A percentile compares a stretch with the other conserved stretches of the same genome.
These are phyloP conservation scores for Zaprionus ghesquierei DNA, from an alignment of 1,140 invertebrate genomes.

Conservation along the genomic window DNA sequence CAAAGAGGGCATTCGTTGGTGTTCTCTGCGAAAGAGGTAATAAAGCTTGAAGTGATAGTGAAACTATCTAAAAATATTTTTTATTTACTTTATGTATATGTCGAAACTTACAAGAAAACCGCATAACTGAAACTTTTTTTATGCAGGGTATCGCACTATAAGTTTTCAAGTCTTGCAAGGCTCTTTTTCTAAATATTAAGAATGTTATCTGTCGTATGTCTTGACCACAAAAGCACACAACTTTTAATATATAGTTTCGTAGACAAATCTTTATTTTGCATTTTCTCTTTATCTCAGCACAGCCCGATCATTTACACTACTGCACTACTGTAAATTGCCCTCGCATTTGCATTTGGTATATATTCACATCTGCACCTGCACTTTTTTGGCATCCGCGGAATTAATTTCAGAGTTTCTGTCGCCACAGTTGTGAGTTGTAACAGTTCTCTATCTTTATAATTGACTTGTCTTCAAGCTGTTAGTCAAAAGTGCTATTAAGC, in stretches of 20 bases:
- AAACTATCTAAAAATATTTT: neutral
- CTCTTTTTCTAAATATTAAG: neutral
- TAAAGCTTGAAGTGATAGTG: neutral
- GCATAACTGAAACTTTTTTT: neutral
- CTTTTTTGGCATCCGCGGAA: slow-evolving; percentile 47
- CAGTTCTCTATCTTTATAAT: slow-evolving; percentile 1
- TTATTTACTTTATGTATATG: neutral
- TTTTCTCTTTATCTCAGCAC: slow-evolving; percentile 31
- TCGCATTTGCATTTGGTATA: slow-evolving; percentile 32
- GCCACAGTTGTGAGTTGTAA: slow-evolving; percentile 52
- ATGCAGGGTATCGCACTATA: neutral
- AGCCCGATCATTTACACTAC: slow-evolving; percentile 34
- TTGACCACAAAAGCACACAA: slow-evolving; percentile 19
- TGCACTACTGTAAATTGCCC: slow-evolving; percentile 17
- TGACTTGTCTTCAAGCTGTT: slow-evolving; percentile 1
- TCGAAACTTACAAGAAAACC: too few relatives aligned
- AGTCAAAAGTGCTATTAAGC: slow-evolving; percentile 17
- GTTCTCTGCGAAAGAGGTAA: neutral
- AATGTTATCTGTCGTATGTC: slow-evolving; percentile 33
- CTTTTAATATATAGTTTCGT: slow-evolving; percentile 19
- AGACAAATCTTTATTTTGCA: slow-evolving; percentile 4
- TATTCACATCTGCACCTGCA: slow-evolving; percentile 36
- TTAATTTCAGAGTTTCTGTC: slow-evolving; percentile 30
- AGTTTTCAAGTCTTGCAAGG: neutral
- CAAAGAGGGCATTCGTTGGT: neutral